These are phyloP conservation scores for Mergus octosetaceus DNA, from an alignment of 2,797 vertebrate genomes.

Conservation along the genomic window DNA sequence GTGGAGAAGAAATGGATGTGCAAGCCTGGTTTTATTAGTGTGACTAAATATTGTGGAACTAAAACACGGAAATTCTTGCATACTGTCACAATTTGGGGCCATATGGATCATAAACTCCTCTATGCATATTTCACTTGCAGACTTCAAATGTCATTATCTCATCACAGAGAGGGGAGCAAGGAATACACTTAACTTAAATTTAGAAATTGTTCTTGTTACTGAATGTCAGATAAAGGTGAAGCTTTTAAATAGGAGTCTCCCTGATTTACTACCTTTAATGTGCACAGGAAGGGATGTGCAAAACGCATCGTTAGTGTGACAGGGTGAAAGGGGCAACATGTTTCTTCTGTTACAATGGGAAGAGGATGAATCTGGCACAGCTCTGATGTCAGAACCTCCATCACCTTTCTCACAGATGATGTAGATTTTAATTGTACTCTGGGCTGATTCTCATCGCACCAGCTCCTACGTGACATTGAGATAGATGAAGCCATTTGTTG, in stretches of 20 bases:
- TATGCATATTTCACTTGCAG: slow-evolving; percentile 63
- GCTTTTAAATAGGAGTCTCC: slow-evolving; percentile 70
- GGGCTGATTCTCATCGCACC: slow-evolving; percentile 74
- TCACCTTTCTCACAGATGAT: slow-evolving; percentile 82
- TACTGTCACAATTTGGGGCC: slow-evolving; percentile 66
- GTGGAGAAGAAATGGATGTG: slow-evolving; percentile 74
- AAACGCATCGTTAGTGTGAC: slow-evolving; percentile 76
- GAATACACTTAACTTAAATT: slow-evolving; percentile 66
- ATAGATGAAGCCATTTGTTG: slow-evolving; percentile 89
- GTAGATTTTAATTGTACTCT: slow-evolving; percentile 83
- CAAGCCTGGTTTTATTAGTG: slow-evolving; percentile 73
- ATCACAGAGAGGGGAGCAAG: slow-evolving; percentile 50
- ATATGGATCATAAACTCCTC: slow-evolving; percentile 74
- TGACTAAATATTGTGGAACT: slow-evolving; percentile 68
- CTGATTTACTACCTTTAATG: slow-evolving; percentile 80
- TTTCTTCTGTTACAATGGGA: slow-evolving; percentile 75
- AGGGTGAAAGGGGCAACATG: slow-evolving; percentile 77
- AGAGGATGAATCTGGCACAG: slow-evolving; percentile 77
- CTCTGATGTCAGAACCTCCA: slow-evolving; percentile 82
- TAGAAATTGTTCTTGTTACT: slow-evolving; percentile 72
- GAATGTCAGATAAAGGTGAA: slow-evolving; percentile 79
- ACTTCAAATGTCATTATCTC: slow-evolving; percentile 66
- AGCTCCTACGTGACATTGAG: slow-evolving; percentile 85
- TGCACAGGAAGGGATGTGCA: slow-evolving; percentile 59
- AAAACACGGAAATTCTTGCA: slow-evolving; percentile 73